phyloP scores from a whole-genome alignment of 2,888 invertebrate species.

The Clepsis dumicolana region DNA sequence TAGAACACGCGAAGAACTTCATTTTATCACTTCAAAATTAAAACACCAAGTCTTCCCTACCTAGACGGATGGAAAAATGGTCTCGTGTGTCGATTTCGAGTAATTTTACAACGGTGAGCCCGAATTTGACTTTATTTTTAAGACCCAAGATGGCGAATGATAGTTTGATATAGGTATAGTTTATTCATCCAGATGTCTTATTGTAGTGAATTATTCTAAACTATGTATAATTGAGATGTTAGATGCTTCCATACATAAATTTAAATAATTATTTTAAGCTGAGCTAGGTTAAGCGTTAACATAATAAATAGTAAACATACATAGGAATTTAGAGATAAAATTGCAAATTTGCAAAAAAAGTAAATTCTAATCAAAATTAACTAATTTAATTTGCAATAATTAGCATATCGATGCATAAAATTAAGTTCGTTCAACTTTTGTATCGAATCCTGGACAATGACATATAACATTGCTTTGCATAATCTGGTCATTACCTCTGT shows the following conservation, averaged over 20 bases:
- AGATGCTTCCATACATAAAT: neutral
- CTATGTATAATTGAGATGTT: neutral
- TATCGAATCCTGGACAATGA: neutral
- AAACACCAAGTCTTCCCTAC: too few relatives aligned
- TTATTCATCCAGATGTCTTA: too few relatives aligned
- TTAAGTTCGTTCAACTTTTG: neutral
- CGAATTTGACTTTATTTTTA: too few relatives aligned
- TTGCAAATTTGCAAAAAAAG: neutral
- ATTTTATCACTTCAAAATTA: too few relatives aligned
- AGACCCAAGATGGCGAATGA: too few relatives aligned
- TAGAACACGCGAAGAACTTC: too few relatives aligned
- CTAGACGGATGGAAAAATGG: too few relatives aligned
- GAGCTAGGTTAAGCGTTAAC: neutral
- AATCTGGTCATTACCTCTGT: neutral
- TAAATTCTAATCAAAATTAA: neutral
- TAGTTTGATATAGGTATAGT: too few relatives aligned
- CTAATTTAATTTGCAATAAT: conserved; percentile 12
- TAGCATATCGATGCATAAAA: conserved; percentile 10
- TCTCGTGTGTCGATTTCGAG: too few relatives aligned
- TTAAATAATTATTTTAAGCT: neutral
- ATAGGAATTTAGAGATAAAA: neutral
- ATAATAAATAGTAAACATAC: neutral
- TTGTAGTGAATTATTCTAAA: too few relatives aligned
- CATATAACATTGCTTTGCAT: neutral
- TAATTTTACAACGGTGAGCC: too few relatives aligned